Evolutionary conservation across 2,888 invertebrate genomes (phyloP).

Genomic region (Siphonodentalium dalli): DNA sequence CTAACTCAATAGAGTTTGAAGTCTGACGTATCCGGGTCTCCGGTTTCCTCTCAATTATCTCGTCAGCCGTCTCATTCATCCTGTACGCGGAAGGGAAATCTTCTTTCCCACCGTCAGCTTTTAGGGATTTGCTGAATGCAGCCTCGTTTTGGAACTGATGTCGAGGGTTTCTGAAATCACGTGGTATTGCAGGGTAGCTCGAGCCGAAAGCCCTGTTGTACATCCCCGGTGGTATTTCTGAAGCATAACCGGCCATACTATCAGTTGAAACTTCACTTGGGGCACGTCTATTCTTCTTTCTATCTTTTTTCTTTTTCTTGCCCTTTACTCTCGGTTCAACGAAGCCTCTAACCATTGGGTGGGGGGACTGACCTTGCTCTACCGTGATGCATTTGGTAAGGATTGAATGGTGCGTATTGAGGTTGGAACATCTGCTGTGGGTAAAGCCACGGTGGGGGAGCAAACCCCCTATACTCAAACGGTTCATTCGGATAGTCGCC

Average conservation of each 20-base stretch:
- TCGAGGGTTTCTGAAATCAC: conserved; percentile 46
- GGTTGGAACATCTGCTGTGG: too few relatives aligned
- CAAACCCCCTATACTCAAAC: too few relatives aligned
- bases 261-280: conserved; percentile 37
- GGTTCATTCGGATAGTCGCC: too few relatives aligned
- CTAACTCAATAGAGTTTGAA: too few relatives aligned
- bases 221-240: conserved; percentile 34
- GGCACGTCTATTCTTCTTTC: conserved; percentile 32
- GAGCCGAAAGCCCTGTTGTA: conserved; percentile 7
- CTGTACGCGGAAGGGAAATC: too few relatives aligned
- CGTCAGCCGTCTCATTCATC: too few relatives aligned
- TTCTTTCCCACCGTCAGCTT: conserved; percentile 36
- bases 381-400: too few relatives aligned
- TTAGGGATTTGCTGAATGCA: conserved; percentile 43
- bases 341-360: conserved; percentile 21
- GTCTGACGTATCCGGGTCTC: too few relatives aligned
- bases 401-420: too few relatives aligned
- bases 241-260: conserved; percentile 41
- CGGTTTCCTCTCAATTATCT: too few relatives aligned
- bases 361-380: conserved; percentile 40
- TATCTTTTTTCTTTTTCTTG: conserved; percentile 21
- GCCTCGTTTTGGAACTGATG: conserved; percentile 53
- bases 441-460: too few relatives aligned
- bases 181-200: conserved; percentile 30
- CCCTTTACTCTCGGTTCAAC: conserved; percentile 9